These are phyloP conservation scores for Picus viridis DNA, from an alignment of 2,797 vertebrate species.

Conservation along the genomic window DNA sequence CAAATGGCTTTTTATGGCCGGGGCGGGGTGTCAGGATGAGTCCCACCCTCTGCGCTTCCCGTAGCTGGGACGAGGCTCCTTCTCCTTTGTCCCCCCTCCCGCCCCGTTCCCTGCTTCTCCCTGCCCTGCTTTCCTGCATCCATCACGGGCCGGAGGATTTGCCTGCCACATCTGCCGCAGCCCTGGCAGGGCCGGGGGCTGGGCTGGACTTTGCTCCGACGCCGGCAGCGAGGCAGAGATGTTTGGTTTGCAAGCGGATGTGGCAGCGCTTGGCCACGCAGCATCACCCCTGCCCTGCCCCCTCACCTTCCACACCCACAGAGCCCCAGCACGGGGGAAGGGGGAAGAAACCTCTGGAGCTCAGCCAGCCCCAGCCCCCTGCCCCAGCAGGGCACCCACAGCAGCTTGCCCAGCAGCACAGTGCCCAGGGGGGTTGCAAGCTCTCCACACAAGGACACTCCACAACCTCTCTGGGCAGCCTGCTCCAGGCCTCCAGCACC, in stretches of 20 bases:
- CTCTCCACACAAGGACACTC: no score
- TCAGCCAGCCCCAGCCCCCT: no score
- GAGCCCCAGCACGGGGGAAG: no score
- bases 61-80: neutral
- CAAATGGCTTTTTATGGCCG: neutral
- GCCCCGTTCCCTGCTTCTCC: neutral
- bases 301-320: rapidly evolving
- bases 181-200: neutral
- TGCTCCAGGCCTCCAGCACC: no score
- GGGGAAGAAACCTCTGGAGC: no score
- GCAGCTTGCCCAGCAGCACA: no score
- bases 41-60: neutral
- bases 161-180: neutral
- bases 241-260: neutral
- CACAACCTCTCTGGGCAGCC: no score
- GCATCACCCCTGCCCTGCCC: neutral
- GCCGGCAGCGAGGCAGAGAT: neutral
- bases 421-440: no score
- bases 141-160: neutral
- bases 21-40: neutral
- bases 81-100: neutral
- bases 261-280: neutral
- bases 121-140: neutral
- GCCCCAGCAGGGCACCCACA: no score
- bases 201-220: neutral